A percentile compares a stretch with the other conserved stretches of the same genome.
These are phyloP conservation scores for Seriola quinqueradiata DNA, from an alignment of 2,113 vertebrate species.

Conservation along the genomic window DNA sequence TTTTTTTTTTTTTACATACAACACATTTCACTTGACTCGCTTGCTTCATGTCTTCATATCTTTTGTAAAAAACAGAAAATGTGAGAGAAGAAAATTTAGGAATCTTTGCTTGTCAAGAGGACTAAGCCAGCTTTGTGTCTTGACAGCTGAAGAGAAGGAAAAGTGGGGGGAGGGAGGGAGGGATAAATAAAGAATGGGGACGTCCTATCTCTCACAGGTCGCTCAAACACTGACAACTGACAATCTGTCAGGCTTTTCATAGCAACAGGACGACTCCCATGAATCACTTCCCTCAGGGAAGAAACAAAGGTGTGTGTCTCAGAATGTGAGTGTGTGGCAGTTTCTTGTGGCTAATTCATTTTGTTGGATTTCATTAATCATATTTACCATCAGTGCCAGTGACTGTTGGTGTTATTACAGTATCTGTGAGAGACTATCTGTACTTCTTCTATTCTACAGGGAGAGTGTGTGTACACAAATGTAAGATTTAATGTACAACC, in stretches of 20 bases:
- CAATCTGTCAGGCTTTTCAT: slow-evolving; percentile 63
- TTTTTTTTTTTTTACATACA: background rate
- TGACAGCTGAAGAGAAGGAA: slow-evolving; percentile 46
- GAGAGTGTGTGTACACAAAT: background rate
- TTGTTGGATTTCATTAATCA: slow-evolving; percentile 60
- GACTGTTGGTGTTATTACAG: slow-evolving; percentile 32
- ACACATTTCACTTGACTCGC: slow-evolving; percentile 1
- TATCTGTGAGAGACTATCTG: slow-evolving; percentile 9
- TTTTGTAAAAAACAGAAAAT: slow-evolving; percentile 12
- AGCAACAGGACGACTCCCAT: slow-evolving; percentile 51
- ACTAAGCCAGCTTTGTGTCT: slow-evolving; percentile 42
- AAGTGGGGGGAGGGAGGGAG: background rate
- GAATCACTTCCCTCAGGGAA: slow-evolving; percentile 46
- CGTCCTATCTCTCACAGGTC: slow-evolving; percentile 56
- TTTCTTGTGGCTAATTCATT: slow-evolving; percentile 54
- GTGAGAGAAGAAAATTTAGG: slow-evolving; percentile 13
- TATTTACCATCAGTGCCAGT: slow-evolving; percentile 46
- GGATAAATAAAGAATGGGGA: slow-evolving; percentile 63
- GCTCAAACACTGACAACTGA: slow-evolving; percentile 46
- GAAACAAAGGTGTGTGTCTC: slow-evolving; percentile 33
- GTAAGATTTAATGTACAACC: slow-evolving; percentile 21
- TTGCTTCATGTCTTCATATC: background rate
- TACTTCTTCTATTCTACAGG: slow-evolving; percentile 15
- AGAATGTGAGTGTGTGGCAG: slow-evolving; percentile 23
- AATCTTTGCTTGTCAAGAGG: slow-evolving; percentile 38